phyloP scores from a whole-genome alignment of 2,888 invertebrate genomes.

The Temnothorax rugatulus region DNA sequence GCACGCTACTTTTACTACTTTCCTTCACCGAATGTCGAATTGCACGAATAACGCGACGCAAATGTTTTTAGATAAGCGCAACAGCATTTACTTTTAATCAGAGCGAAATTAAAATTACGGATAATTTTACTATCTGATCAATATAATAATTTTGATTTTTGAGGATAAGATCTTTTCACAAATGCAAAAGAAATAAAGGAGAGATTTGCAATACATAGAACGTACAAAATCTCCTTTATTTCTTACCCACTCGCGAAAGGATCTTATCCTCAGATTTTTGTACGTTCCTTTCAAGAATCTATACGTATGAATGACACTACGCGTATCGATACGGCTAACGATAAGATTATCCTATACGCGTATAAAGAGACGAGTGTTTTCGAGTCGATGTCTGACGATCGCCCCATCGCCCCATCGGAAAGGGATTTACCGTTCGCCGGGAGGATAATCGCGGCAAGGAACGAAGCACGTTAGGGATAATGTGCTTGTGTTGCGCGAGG shows the following conservation, averaged over 20 bases:
- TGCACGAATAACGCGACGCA: not conserved
- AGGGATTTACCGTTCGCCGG: slow-evolving; percentile 67
- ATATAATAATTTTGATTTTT: not conserved
- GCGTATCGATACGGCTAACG: slow-evolving; percentile 14
- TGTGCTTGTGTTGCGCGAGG: slow-evolving; percentile 58
- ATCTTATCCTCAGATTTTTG: not conserved
- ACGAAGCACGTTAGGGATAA: slow-evolving; percentile 60
- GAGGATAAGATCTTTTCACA: not conserved
- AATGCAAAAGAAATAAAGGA: not conserved
- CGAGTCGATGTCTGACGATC: slow-evolving; percentile 32
- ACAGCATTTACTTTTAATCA: not conserved
- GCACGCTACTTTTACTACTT: not conserved
- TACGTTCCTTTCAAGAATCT: not conserved
- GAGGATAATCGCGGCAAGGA: slow-evolving; percentile 53
- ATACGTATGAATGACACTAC: not conserved
- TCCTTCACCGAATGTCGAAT: not conserved
- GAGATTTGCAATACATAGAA: not conserved
- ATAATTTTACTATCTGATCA: not conserved
- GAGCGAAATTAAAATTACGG: not conserved
- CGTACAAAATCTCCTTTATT: too few relatives aligned
- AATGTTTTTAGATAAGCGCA: not conserved
- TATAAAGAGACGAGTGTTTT: slow-evolving; percentile 36
- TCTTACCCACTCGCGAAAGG: too few relatives aligned
- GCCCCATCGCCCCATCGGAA: slow-evolving; percentile 43
- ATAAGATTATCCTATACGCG: slow-evolving; percentile 36